Percentiles rank a stretch among this genome's conserved stretches.
These are phyloP conservation scores for Thamnophis sirtalis DNA, from an alignment of 2,113 vertebrate genomes.

Conservation along the genomic window DNA sequence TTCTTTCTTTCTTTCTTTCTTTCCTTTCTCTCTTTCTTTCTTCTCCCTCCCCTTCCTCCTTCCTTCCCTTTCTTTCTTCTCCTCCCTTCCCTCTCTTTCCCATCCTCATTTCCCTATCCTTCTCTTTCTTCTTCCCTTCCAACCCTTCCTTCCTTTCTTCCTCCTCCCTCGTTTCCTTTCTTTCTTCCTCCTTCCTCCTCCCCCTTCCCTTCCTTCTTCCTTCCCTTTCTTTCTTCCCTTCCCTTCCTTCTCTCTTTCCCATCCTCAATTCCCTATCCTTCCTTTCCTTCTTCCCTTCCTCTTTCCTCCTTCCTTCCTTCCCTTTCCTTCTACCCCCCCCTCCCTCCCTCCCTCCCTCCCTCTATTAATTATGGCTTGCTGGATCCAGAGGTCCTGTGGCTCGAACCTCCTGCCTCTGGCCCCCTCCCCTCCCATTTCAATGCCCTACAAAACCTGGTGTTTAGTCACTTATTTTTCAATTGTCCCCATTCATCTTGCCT, in stretches of 20 bases:
- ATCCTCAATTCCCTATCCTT: no score
- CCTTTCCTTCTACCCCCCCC: no score
- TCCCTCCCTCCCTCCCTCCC: not conserved
- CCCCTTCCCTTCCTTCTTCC: no score
- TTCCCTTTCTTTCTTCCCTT: no score
- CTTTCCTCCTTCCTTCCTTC: no score
- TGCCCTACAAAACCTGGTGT: not conserved
- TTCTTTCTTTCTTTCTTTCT: no score
- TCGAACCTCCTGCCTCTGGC: not conserved
- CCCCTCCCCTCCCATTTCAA: not conserved
- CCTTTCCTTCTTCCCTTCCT: no score
- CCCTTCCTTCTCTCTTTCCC: no score
- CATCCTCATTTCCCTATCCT: no score
- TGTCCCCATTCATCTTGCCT: not conserved
- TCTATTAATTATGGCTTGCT: not conserved
- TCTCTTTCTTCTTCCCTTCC: no score
- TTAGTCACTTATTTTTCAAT: not conserved
- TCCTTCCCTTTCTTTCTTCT: fast-evolving
- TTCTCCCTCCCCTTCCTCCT: not conserved
- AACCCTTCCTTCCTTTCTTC: no score
- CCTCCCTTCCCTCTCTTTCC: not conserved
- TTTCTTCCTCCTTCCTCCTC: no score
- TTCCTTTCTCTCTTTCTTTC: not conserved
- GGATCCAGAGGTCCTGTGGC: not conserved
- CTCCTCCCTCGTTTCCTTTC: fast-evolving